A percentile compares a stretch with the other conserved stretches of the same genome.
Conservation (phyloP, 2,888 invertebrate species). For the Chloromyia formosa region DNA sequence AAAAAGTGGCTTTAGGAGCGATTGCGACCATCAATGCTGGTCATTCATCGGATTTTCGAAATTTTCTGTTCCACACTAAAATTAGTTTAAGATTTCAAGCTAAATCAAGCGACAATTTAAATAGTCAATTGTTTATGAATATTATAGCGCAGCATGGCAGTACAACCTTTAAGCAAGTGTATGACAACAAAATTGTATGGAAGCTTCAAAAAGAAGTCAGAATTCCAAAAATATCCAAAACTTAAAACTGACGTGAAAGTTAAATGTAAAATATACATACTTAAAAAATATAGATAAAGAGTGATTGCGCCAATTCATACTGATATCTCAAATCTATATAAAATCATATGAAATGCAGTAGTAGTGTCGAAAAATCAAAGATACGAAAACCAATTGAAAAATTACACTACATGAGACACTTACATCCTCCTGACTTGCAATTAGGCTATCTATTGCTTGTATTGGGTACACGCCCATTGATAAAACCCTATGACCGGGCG, state of each 20-base stretch:
- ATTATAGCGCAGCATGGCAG: no score
- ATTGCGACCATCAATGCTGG: no score
- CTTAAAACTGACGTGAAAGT: neutral
- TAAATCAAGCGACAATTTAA: no score
- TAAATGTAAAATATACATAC: no score
- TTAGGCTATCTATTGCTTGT: conserved; percentile 87
- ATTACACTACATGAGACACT: conserved; percentile 65
- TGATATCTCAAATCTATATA: conserved; percentile 32
- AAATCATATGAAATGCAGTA: neutral
- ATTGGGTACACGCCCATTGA: conserved; percentile 92
- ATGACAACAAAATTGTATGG: conserved; percentile 6
- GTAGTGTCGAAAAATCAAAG: no score
- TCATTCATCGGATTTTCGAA: no score
- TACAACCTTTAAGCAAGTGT: neutral
- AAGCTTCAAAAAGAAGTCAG: neutral
- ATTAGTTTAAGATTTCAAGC: no score
- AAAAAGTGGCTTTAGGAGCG: no score
- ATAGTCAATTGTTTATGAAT: no score
- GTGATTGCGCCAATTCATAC: neutral
- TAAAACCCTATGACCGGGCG: conserved; percentile 89
- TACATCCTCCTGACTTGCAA: conserved; percentile 89
- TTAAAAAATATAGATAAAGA: conserved; percentile 28
- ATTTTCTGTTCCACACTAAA: no score
- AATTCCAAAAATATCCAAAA: neutral
- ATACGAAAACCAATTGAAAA: no score